Conservation (phyloP, 2,797 vertebrate genomes). For the Lacerta agilis region DNA sequence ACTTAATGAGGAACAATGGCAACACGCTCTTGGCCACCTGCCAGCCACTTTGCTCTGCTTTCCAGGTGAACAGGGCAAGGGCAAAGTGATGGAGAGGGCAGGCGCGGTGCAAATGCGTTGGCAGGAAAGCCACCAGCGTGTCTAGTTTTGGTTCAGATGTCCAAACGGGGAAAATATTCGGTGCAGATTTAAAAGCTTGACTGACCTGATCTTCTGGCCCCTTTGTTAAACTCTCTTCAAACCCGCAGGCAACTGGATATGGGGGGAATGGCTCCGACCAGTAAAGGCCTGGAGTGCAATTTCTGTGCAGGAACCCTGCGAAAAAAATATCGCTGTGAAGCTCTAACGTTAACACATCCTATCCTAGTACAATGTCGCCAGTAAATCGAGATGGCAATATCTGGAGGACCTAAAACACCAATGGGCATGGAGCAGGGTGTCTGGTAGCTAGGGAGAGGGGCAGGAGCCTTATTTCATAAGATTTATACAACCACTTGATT, state of each 20-base stretch:
- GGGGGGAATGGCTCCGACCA: constrained; percentile 86
- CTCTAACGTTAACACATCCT: neutral
- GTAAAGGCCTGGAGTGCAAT: constrained; percentile 78
- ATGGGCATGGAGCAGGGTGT: neutral
- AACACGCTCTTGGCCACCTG: too few relatives aligned
- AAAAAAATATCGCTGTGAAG: neutral
- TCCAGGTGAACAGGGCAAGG: too few relatives aligned
- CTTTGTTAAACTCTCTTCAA: constrained; percentile 76
- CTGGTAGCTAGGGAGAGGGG: neutral
- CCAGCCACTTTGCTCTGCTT: too few relatives aligned
- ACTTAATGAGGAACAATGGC: too few relatives aligned
- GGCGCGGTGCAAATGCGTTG: too few relatives aligned
- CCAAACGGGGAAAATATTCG: neutral
- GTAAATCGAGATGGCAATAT: neutral
- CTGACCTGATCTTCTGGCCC: constrained; percentile 83
- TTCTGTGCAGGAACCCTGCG: constrained; percentile 85
- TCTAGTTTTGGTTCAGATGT: neutral
- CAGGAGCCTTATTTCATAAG: neutral
- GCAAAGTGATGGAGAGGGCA: too few relatives aligned
- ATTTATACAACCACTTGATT: too few relatives aligned
- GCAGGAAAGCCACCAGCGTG: too few relatives aligned
- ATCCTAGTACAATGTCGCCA: neutral
- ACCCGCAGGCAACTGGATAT: constrained; percentile 82
- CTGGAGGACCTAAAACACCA: neutral
- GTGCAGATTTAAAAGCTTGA: too few relatives aligned